Evolutionary conservation across 2,797 vertebrate genomes (phyloP).

Genomic region (Chrysocyon brachyurus): DNA sequence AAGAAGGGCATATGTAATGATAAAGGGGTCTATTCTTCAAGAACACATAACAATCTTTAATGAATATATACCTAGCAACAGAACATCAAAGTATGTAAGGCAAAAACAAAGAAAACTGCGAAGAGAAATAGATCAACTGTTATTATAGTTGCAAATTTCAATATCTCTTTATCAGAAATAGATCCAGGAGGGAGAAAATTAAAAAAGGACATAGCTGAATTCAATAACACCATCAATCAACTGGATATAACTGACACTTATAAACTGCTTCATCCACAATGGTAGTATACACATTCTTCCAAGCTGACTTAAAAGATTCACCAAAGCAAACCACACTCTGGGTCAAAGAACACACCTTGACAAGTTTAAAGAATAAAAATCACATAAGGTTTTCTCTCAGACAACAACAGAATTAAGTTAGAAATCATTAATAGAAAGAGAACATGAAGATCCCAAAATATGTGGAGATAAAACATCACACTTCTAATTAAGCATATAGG

Average conservation of each 20-base stretch:
- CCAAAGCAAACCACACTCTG: background rate
- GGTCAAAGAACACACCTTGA: background rate
- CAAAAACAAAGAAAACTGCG: background rate
- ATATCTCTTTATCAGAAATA: constrained; percentile 12
- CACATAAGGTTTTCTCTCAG: background rate
- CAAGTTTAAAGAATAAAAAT: background rate
- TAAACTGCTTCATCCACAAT: background rate
- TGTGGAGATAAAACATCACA: background rate
- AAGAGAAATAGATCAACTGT: constrained; percentile 6
- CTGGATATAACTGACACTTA: background rate
- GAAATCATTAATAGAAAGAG: background rate
- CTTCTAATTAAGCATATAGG: background rate
- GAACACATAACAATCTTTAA: background rate
- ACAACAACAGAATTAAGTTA: background rate
- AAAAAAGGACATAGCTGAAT: background rate
- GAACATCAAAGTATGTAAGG: background rate
- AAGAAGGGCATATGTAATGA: background rate
- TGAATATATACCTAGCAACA: background rate
- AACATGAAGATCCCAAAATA: background rate
- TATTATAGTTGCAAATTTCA: background rate
- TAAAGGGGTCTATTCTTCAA: background rate
- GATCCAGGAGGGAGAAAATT: background rate
- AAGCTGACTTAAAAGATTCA: background rate
- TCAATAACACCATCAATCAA: background rate
- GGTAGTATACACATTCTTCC: background rate